Conservation (phyloP, 2,888 invertebrate species). For the Lomographa bimaculata region DNA sequence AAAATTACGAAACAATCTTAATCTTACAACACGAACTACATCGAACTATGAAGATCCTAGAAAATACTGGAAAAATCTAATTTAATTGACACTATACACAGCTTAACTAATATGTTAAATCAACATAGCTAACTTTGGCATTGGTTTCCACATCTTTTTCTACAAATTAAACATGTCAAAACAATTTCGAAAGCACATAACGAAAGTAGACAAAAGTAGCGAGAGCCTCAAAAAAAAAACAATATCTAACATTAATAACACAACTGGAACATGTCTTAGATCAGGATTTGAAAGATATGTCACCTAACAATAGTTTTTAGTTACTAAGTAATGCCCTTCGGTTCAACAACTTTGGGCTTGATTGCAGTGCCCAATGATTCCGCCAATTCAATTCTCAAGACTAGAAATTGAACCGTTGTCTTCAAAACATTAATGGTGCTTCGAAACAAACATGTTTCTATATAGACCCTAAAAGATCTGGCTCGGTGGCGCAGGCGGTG, state of each 20-base stretch:
- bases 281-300: conserved; percentile 73
- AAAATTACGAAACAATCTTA: conserved; percentile 76
- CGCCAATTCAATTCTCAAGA: conserved; percentile 73
- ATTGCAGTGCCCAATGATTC: conserved; percentile 63
- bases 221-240: conserved; percentile 60
- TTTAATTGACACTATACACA: conserved; percentile 83
- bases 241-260: conserved; percentile 62
- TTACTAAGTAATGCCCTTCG: conserved; percentile 71
- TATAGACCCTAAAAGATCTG: conserved; percentile 73
- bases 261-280: conserved; percentile 64
- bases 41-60: conserved; percentile 75
- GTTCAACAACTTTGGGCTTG: conserved; percentile 64
- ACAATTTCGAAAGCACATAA: conserved; percentile 69
- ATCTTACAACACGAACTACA: conserved; percentile 67
- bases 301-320: conserved; percentile 60
- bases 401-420: conserved; percentile 67
- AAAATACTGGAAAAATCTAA: conserved; percentile 74
- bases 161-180: conserved; percentile 77
- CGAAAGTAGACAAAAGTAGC: conserved; percentile 47
- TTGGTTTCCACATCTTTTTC: conserved; percentile 75
- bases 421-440: conserved; percentile 10
- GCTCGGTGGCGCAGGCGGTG: conserved; percentile 80
- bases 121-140: conserved; percentile 84
- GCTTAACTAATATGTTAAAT: conserved; percentile 76
- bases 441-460: conserved; percentile 38